Base-by-base conservation (phyloP, 2,113 vertebrate genomes). In the Melanostigma gelatinosum region DNA sequence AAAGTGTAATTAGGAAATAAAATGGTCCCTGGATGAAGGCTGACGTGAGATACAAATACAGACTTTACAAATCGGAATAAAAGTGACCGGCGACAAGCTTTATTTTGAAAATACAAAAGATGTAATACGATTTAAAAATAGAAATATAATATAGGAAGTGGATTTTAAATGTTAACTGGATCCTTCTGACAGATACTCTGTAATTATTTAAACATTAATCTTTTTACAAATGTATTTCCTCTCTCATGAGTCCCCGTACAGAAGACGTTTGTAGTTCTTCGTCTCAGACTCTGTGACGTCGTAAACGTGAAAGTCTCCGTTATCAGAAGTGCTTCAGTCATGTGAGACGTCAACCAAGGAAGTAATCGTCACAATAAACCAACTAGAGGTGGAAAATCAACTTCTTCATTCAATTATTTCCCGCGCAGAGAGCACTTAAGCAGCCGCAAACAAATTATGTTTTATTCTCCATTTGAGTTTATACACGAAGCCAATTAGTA, bases 401-500 rank as follows among this genome's bases (percentile, higher is more conserved):
- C 65, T 61, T 54, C 65, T 66, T 48, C 66, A 68, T 71, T 68
- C 60, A 38, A 24, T 73, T 69, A 52, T 18, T 1, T 9, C 60
- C 46, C 7, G 58, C 8, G 36, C 34, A 32, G 32, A 11, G 72
- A 58, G 55, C 78, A 58, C 58, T 86, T 65, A 60, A 63, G 62
- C 42, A 64, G 44, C 44, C n/a, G 62, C 29, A 55, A 72, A 79
- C 57, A 74, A 79, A 84, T 61, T 6, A 58, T 27, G 15, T 76
- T 74, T 85, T 80, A 87, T 83, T 80, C 34, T 77, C 40, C 55
- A 11, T 82, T 72, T 50, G 13, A 85, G 60, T 86, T 86, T 36
- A 72, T 34, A 72, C 81, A 61, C 55, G 50, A 3, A 81, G 66
- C 60, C 84, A 88, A 80, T 87, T 78, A 87, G 74, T 72, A 88